These are phyloP conservation scores for Epizoanthus scotinus DNA, from an alignment of 92 coral and sea anemone genomes.

Conservation along the genomic window DNA sequence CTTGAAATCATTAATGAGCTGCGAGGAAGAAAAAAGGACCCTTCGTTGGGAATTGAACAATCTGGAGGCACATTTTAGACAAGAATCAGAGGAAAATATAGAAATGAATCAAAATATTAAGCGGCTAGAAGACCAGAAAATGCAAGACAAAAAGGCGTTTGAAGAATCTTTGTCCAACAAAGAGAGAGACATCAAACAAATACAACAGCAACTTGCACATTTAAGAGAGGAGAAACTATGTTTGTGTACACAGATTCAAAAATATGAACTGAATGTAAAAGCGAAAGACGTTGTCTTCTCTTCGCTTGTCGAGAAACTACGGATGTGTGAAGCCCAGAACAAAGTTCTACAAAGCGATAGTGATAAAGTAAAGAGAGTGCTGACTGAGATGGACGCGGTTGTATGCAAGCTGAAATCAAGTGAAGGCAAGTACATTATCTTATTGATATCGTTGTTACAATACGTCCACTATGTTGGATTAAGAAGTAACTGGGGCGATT, in stretches of 20 bases:
- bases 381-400: slow-evolving; percentile 6
- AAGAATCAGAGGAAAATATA: not conserved
- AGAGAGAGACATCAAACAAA: not conserved
- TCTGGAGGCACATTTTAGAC: not conserved
- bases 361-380: slow-evolving; percentile 4
- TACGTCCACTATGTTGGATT: no score
- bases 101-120: not conserved
- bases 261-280: not conserved
- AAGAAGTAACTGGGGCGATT: no score
- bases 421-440: slow-evolving; percentile 12
- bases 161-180: slow-evolving; percentile 13
- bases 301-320: slow-evolving; percentile 29
- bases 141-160: slow-evolving; percentile 10
- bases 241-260: slow-evolving; percentile 26
- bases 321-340: slow-evolving; percentile 2
- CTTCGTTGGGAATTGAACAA: not conserved
- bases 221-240: slow-evolving; percentile 30
- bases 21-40: slow-evolving; percentile 19
- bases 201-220: slow-evolving; percentile 12
- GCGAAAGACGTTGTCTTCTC: not conserved
- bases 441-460: no score
- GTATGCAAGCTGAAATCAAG: slow-evolving; percentile 31
- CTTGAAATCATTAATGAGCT: not conserved
- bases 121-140: slow-evolving; percentile 2
- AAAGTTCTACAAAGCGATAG: slow-evolving; percentile 15